A percentile compares a stretch with the other conserved stretches of the same genome.
Conservation (phyloP, 2,113 vertebrate species). For the Phyllostomus hastatus region DNA sequence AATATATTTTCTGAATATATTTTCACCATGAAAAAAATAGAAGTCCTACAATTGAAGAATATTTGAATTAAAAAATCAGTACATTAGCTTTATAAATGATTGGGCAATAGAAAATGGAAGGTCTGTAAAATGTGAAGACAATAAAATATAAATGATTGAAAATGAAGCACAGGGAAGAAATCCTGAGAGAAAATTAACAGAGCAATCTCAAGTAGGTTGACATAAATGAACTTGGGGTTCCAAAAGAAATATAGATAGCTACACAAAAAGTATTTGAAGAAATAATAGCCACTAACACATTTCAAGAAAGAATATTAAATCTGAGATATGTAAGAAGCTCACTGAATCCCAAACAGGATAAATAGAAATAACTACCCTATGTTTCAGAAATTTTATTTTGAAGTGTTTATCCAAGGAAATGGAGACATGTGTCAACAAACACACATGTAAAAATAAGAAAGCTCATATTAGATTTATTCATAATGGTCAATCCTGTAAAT, state of each 20-base stretch:
- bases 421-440: background rate
- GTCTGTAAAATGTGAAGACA: background rate
- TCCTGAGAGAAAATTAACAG: background rate
- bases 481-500: background rate
- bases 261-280: background rate
- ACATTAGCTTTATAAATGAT: background rate
- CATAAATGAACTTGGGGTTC: background rate
- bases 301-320: background rate
- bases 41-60: background rate
- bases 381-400: background rate
- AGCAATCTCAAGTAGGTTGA: background rate
- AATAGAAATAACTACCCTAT: background rate
- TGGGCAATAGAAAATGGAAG: background rate
- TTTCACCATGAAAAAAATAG: background rate
- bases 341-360: background rate
- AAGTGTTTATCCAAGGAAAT: background rate
- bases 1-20: too few relatives aligned
- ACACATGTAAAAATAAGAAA: background rate
- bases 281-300: background rate
- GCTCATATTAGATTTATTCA: background rate
- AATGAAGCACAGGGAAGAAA: background rate
- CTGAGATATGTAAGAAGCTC: background rate
- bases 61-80: background rate
- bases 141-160: background rate
- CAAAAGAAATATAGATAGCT: background rate